Evolutionary conservation across 30 jellyfish, hydroid and myxozoan species (phyloP).

Genomic region (Sanderia malayensis): DNA sequence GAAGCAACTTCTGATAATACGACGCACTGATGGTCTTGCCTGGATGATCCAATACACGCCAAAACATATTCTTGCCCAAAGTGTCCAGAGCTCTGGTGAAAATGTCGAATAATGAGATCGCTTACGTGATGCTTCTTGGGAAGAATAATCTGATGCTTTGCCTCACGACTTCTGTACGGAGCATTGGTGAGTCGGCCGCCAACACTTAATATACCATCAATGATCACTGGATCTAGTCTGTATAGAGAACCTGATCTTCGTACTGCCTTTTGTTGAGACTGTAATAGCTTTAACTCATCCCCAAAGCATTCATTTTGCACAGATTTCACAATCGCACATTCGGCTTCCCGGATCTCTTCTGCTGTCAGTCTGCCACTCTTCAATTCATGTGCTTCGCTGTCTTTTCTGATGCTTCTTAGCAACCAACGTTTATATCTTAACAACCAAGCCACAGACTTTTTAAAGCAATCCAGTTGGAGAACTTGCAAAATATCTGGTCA

Average conservation of each 20-base stretch:
- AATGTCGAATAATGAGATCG: too few relatives aligned
- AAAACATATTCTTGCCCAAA: too few relatives aligned
- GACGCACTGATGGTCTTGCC: constrained; percentile 22
- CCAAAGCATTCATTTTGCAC: constrained; percentile 22
- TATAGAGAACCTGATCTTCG: constrained; percentile 16
- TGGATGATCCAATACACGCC: constrained; percentile 11
- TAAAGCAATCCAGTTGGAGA: constrained; percentile 10
- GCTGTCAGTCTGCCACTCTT: constrained; percentile 10
- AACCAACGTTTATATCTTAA: constrained; percentile 25
- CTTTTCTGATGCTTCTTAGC: background rate
- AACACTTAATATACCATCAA: too few relatives aligned
- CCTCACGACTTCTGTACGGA: background rate
- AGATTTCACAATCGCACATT: constrained; percentile 15
- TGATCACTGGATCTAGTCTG: constrained; percentile 21
- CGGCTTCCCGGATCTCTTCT: constrained; percentile 24
- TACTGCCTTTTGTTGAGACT: background rate
- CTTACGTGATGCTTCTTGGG: too few relatives aligned
- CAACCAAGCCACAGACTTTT: constrained; percentile 29
- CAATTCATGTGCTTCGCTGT: background rate
- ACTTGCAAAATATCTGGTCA: constrained; percentile 11
- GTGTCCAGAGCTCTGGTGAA: too few relatives aligned
- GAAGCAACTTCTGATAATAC: too few relatives aligned
- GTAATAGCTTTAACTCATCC: constrained; percentile 17
- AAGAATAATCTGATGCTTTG: too few relatives aligned
- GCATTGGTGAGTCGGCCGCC: constrained; percentile 20